phyloP scores from a whole-genome alignment of 2,797 vertebrate genomes.

The Scleropages formosus region DNA sequence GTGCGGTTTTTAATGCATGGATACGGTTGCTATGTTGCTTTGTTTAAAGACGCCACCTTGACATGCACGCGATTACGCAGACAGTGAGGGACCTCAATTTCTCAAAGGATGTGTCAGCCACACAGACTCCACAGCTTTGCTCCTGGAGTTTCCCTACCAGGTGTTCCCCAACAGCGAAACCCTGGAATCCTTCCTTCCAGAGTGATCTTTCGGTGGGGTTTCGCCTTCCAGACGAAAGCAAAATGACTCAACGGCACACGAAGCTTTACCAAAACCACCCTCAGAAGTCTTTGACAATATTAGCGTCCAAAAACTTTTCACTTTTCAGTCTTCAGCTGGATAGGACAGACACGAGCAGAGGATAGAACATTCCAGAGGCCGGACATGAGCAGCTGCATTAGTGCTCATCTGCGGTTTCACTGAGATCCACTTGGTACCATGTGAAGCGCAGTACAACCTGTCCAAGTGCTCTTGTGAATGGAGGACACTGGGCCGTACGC shows the following conservation, averaged over 20 bases:
- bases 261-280: no score
- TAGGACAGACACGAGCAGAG: no score
- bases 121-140: background rate
- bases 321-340: no score
- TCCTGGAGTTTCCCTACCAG: conserved; percentile 12
- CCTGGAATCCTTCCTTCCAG: background rate
- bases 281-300: no score
- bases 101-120: conserved; percentile 26
- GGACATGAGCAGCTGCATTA: no score
- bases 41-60: conserved; percentile 22
- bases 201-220: background rate
- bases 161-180: background rate
- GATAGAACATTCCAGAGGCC: no score
- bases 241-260: background rate
- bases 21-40: conserved; percentile 45
- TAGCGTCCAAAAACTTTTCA: no score
- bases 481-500: no score
- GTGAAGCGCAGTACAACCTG: no score
- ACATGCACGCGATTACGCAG: conserved; percentile 28
- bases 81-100: conserved; percentile 21
- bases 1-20: conserved; percentile 19
- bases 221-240: background rate
- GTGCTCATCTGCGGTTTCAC: no score
- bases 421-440: no score
- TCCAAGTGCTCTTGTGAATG: no score